phyloP scores from a whole-genome alignment of 2,888 invertebrate species.

The Pollenia griseotomentosa region DNA sequence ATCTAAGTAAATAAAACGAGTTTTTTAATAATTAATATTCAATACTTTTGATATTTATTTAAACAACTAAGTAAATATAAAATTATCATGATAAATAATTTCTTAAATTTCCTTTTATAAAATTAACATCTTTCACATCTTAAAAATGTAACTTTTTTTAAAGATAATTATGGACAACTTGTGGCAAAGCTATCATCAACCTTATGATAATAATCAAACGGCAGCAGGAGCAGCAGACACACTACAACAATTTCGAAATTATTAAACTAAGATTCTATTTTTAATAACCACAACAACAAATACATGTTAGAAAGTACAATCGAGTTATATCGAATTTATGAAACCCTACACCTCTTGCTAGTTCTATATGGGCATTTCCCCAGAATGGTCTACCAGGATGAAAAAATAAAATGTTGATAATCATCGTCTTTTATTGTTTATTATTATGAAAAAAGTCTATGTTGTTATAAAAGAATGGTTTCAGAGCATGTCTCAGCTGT shows the following conservation, averaged over 20 bases:
- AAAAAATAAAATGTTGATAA: too few species aligned
- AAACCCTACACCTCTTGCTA: too few species aligned
- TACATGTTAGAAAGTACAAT: too few species aligned
- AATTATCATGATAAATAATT: slow-evolving; percentile 12
- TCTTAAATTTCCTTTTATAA: slow-evolving; percentile 27
- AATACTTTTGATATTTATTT: background rate
- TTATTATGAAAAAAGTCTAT: too few species aligned
- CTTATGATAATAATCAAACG: slow-evolving; percentile 51
- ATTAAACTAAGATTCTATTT: slow-evolving; percentile 65
- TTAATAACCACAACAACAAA: slow-evolving; percentile 60
- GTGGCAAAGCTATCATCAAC: slow-evolving; percentile 65
- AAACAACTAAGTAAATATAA: background rate
- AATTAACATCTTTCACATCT: slow-evolving; percentile 23
- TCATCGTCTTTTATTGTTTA: too few species aligned
- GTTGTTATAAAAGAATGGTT: too few species aligned
- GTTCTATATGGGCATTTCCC: too few species aligned
- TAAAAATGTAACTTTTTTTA: slow-evolving; percentile 46
- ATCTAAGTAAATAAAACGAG: background rate
- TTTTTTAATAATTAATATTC: background rate
- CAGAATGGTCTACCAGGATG: too few species aligned
- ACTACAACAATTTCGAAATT: slow-evolving; percentile 44
- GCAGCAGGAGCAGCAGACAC: slow-evolving; percentile 26
- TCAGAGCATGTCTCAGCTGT: too few species aligned
- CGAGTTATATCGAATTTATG: too few species aligned
- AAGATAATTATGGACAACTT: slow-evolving; percentile 48